Percentiles rank a stretch among this genome's conserved stretches.
Conservation (phyloP, 37 sponge, comb jelly and placozoan species). For the Theonella swinhoei region DNA sequence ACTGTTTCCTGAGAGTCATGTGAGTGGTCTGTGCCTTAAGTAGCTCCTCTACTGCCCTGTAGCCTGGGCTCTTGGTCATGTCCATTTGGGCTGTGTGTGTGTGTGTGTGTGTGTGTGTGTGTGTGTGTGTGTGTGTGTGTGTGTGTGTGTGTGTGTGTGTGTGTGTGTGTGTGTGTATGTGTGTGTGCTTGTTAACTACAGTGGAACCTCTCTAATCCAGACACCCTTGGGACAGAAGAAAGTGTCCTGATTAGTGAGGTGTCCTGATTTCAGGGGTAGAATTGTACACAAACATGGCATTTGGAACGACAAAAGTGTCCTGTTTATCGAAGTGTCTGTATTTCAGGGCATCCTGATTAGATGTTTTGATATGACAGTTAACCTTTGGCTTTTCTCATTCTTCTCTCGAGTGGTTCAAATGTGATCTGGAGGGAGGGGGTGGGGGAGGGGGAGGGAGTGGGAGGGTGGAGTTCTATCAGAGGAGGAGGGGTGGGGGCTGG, state of each 20-base stretch:
- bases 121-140: background rate
- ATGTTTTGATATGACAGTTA: too few relatives aligned
- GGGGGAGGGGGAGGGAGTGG: constrained; percentile 37
- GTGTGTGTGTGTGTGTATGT: background rate
- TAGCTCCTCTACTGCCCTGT: constrained; percentile 59
- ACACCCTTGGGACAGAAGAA: too few relatives aligned
- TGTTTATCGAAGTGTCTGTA: too few relatives aligned
- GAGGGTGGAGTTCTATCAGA: constrained; percentile 41
- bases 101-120: background rate
- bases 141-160: constrained; percentile 1
- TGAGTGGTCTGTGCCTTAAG: constrained; percentile 64
- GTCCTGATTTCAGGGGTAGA: too few relatives aligned
- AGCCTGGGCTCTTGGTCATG: constrained; percentile 37
- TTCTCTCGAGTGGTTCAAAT: constrained; percentile 53
- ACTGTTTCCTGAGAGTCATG: constrained; percentile 58
- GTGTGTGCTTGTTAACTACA: too few relatives aligned
- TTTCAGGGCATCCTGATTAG: background rate
- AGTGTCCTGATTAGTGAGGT: too few relatives aligned
- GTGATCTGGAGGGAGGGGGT: constrained; percentile 40
- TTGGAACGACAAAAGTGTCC: too few relatives aligned
- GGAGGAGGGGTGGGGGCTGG: constrained; percentile 15
- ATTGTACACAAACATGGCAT: too few relatives aligned
- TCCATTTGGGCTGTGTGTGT: constrained; percentile 47
- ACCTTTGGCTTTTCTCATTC: constrained; percentile 78
- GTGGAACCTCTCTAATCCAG: too few relatives aligned